These are phyloP conservation scores for Gisinianus flammeolus DNA, from an alignment of 2,888 invertebrate genomes.

Conservation along the genomic window DNA sequence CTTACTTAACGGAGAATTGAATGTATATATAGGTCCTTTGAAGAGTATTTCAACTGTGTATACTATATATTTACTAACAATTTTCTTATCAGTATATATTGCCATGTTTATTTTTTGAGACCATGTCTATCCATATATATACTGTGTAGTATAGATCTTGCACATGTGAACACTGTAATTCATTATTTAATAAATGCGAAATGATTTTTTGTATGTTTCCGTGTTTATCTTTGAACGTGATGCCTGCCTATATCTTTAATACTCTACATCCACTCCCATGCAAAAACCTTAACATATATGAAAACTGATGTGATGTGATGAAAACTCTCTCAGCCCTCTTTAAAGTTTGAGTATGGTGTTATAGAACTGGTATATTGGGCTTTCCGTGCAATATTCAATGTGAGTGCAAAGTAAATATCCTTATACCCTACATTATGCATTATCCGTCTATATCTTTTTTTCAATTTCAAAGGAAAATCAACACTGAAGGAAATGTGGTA, in stretches of 20 bases:
- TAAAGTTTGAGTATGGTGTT: slow-evolving; percentile 56
- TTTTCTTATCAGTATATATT: no score
- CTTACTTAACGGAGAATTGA: no score
- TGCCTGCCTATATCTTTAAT: no score
- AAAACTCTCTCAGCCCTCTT: slow-evolving; percentile 50
- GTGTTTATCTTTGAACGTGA: slow-evolving; percentile 22
- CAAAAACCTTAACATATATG: background rate
- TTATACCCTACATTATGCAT: background rate
- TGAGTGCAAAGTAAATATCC: slow-evolving; percentile 53
- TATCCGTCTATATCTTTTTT: slow-evolving; percentile 10
- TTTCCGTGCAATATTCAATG: slow-evolving; percentile 60
- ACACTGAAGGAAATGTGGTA: background rate
- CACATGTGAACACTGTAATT: background rate
- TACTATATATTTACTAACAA: no score
- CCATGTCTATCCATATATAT: no score
- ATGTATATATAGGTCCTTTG: no score
- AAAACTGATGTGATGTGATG: no score
- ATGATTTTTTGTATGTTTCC: slow-evolving; percentile 15
- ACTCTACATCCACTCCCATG: background rate
- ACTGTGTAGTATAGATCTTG: no score
- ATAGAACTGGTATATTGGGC: slow-evolving; percentile 57
- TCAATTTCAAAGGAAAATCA: background rate
- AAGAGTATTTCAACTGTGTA: no score
- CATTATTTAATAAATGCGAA: background rate
- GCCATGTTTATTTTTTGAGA: no score